Percentiles rank a stretch among this genome's conserved stretches.
These are phyloP conservation scores for Euproctis similis DNA, from an alignment of 2,888 invertebrate genomes.

Conservation along the genomic window DNA sequence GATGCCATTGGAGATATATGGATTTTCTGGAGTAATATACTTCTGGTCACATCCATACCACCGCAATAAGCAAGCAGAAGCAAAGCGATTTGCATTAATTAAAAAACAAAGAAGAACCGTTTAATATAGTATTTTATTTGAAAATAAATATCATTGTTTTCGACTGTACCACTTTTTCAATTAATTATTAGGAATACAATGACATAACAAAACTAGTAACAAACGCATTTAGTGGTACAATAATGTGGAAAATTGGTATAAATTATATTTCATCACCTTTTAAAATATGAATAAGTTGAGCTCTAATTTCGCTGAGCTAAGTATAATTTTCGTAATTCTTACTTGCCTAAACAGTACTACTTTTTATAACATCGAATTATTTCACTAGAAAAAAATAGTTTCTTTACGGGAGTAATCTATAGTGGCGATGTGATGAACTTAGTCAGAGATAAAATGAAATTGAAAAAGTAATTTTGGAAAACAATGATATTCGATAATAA, in stretches of 20 bases:
- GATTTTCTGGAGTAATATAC: no score
- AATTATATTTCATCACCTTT: not conserved
- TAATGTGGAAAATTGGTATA: not conserved
- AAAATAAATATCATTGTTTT: slow-evolving; percentile 39
- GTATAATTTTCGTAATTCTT: no score
- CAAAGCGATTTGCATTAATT: slow-evolving; percentile 56
- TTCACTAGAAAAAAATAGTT: no score
- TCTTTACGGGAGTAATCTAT: no score
- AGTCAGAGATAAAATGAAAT: no score
- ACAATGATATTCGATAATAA: slow-evolving; percentile 37
- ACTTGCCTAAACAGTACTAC: no score
- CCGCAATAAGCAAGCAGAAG: slow-evolving; percentile 69
- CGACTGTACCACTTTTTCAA: no score
- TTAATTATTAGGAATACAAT: no score
- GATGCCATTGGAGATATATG: slow-evolving; percentile 4
- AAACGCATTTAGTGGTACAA: not conserved
- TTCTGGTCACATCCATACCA: slow-evolving; percentile 46
- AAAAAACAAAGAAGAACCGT: slow-evolving; percentile 20
- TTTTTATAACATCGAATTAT: no score
- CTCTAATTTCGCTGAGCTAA: no score
- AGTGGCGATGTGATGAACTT: no score
- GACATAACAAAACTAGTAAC: not conserved
- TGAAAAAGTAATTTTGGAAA: slow-evolving; percentile 21
- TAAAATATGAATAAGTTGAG: no score
- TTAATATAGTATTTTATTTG: slow-evolving; percentile 16